Conservation (phyloP, 2,113 vertebrate genomes). For the Synchiropus splendidus region DNA sequence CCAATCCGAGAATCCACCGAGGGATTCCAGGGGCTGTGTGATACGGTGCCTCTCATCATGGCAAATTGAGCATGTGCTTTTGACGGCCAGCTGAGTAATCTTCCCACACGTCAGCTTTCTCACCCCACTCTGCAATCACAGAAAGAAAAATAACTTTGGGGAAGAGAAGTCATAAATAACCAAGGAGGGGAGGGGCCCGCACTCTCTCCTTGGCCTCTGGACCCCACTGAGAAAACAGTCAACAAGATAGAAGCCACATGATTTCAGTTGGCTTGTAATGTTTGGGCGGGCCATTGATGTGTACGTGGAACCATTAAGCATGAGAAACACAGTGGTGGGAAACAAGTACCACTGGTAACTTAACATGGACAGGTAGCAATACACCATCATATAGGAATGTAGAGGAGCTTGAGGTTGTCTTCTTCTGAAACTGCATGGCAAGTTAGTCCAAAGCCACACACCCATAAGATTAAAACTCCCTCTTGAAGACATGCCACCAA, state of each 20-base stretch:
- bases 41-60: constrained; percentile 58
- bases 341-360: too few species aligned
- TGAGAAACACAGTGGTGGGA: too few species aligned
- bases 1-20: constrained; percentile 39
- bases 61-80: constrained; percentile 65
- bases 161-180: constrained; percentile 65
- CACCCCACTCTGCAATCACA: constrained; percentile 60
- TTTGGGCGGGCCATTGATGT: constrained; percentile 45
- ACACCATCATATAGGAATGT: too few species aligned
- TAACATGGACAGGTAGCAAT: too few species aligned
- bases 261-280: constrained; percentile 45
- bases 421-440: too few species aligned
- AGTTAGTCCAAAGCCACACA: too few species aligned
- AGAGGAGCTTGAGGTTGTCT: too few species aligned
- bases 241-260: constrained; percentile 47
- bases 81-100: constrained; percentile 65
- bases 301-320: too few species aligned
- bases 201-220: constrained; percentile 59
- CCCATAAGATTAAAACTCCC: too few species aligned
- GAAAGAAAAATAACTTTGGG: constrained; percentile 65
- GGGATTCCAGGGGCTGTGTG: constrained; percentile 52
- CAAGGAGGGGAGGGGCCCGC: constrained; percentile 42
- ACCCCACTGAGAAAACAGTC: constrained; percentile 55
- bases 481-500: too few species aligned
- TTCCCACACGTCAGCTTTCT: constrained; percentile 56